These are phyloP conservation scores for Phataginus tricuspis DNA, from an alignment of 2,797 vertebrate species.

Conservation along the genomic window DNA sequence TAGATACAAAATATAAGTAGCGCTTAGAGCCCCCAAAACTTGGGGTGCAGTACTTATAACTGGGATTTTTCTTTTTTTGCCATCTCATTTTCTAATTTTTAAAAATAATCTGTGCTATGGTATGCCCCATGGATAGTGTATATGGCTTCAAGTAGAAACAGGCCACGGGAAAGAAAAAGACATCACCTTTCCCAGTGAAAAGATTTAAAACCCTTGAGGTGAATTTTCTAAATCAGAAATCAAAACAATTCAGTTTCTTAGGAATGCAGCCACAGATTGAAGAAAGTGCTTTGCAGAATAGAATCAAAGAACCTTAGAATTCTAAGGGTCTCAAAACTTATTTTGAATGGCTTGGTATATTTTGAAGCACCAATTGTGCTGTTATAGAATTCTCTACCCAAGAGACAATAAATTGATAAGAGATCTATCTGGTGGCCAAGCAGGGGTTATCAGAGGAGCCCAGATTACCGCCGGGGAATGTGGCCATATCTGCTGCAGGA, in stretches of 20 bases:
- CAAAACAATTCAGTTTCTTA: conserved; percentile 50
- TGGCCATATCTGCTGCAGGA: not conserved
- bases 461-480: not conserved
- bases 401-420: not conserved
- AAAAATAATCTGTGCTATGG: not conserved
- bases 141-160: not conserved
- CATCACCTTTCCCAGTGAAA: not conserved
- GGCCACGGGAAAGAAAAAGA: not conserved
- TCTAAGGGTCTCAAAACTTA: not conserved
- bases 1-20: no score
- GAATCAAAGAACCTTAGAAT: not conserved
- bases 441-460: not conserved
- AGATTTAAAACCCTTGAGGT: not conserved
- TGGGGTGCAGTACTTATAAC: not conserved
- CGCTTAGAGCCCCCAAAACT: not conserved
- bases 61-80: not conserved
- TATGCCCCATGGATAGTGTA: not conserved
- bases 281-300: conserved; percentile 34
- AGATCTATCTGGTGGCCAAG: not conserved
- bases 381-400: not conserved
- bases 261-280: not conserved
- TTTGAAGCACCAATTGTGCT: not conserved
- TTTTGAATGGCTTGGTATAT: not conserved
- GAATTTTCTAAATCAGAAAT: not conserved
- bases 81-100: conserved; percentile 7